Base-by-base conservation (phyloP, 2,113 vertebrate species). In the Donacobius atricapilla region DNA sequence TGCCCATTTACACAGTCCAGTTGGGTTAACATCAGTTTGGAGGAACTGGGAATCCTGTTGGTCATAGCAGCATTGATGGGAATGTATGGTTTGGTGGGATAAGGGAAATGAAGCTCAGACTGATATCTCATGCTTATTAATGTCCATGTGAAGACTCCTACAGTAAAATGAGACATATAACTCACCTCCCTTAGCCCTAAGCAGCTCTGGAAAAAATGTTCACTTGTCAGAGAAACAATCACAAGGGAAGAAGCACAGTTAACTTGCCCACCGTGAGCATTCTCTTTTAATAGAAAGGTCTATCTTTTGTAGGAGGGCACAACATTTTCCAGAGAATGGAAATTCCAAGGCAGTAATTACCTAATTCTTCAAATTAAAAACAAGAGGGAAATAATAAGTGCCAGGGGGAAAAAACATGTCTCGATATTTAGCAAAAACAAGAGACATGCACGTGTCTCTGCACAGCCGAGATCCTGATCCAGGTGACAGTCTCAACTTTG, bases 361-460 rank as follows among this genome's bases (percentile, higher is more conserved):
- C 10, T 51, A 45, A n/a, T 68, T 60, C 51, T 79, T 85, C 81
- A 89, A 40, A 37, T 31, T 68, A 63, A 61, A 94, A 76, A 79
- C 23, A 30, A 40, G 61, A 87, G 57, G 10, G 53, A 56, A 90
- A 73, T 51, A 71, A 84, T 23, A 44, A 78, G 4, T 24, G 15
- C 39, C 6, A 7, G 10, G 42, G 25, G 31, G 10, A 51, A 93
- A 45, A 72, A 75, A 50, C 12, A 9, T 33, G 20, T 48, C 25
- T 95, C 0, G 0, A 5, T 79, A 25, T 64, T 87, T 71, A 79
- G 60, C 2, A 6, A 61, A 91, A 64, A 13, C 24, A 66, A 47
- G 84, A 81, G 27, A 51, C 6, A 2, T 42, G 35, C 39, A 60
- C 3, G 0, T 28, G 73, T 37, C 31, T 58, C 45, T 0, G 0